A percentile compares a stretch with the other conserved stretches of the same genome.
phyloP scores from a whole-genome alignment of 2,888 invertebrate genomes.

The Cerastis rubricosa region DNA sequence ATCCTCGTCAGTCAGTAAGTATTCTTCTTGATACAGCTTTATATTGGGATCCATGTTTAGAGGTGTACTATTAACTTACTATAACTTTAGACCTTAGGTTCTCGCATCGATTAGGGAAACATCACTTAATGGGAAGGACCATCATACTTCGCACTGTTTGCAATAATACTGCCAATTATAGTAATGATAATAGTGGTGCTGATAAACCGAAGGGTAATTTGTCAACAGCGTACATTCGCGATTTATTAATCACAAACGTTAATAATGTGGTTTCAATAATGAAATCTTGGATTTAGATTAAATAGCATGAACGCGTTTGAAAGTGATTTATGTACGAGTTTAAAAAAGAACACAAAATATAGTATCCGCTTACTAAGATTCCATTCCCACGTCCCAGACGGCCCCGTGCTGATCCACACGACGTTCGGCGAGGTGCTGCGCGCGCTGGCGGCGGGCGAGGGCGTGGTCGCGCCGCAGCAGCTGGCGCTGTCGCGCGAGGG shows the following conservation, averaged over 20 bases:
- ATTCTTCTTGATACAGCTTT: constrained; percentile 4
- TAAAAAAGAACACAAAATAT: neutral
- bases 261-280: neutral
- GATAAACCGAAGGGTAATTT: neutral
- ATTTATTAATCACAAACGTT: neutral
- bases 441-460: constrained; percentile 95
- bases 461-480: constrained; percentile 94
- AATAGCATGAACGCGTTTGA: too few relatives aligned
- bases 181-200: neutral
- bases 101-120: neutral
- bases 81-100: neutral
- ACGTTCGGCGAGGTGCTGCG: constrained; percentile 99
- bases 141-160: neutral
- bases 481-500: constrained; percentile 99
- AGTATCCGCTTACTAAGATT: neutral
- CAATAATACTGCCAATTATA: neutral
- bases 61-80: too few relatives aligned
- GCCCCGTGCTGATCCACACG: constrained; percentile 99
- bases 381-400: constrained; percentile 91
- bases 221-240: neutral
- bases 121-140: neutral
- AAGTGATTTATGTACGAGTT: neutral
- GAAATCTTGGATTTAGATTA: neutral
- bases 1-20: constrained; percentile 94
- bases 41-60: too few relatives aligned